A percentile compares a stretch with the other conserved stretches of the same genome.
Conservation (phyloP, 2,113 vertebrate species). For the Callionymus lyra region DNA sequence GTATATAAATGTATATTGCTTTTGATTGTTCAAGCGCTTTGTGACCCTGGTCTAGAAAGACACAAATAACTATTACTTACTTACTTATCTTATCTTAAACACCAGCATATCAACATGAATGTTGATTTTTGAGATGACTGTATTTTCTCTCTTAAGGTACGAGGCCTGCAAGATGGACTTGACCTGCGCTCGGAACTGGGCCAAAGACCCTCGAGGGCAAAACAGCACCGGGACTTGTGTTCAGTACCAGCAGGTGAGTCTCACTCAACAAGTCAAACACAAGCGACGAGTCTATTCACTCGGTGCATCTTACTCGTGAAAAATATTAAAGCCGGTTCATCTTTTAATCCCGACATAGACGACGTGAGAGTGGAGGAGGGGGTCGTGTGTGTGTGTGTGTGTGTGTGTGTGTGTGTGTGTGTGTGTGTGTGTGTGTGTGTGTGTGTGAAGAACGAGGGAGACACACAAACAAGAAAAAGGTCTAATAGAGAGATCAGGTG, state of each 20-base stretch:
- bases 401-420: slow-evolving; percentile 3
- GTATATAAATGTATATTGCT: too few species aligned
- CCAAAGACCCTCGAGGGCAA: slow-evolving; percentile 55
- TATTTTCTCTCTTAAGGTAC: slow-evolving; percentile 62
- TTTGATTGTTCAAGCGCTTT: too few species aligned
- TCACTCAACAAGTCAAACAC: too few species aligned
- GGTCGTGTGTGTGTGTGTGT: slow-evolving; percentile 3
- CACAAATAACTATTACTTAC: too few species aligned
- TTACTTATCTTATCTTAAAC: too few species aligned
- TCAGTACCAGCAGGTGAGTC: slow-evolving; percentile 71
- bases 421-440: slow-evolving; percentile 17
- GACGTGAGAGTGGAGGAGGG: too few species aligned
- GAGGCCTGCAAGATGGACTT: slow-evolving; percentile 69
- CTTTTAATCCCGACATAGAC: too few species aligned
- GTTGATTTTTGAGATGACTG: too few species aligned
- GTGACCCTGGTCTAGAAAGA: too few species aligned
- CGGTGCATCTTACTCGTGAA: background rate
- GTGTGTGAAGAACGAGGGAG: slow-evolving; percentile 14
- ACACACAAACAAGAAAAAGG: slow-evolving; percentile 12
- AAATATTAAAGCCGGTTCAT: background rate
- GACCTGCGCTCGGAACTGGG: slow-evolving; percentile 70
- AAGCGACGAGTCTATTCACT: background rate
- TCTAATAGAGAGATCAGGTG: background rate
- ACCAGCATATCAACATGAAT: too few species aligned
- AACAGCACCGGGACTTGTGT: slow-evolving; percentile 67